Evolutionary conservation across 2,113 vertebrate species (phyloP).

Genomic region (Rhabdomys dilectus): DNA sequence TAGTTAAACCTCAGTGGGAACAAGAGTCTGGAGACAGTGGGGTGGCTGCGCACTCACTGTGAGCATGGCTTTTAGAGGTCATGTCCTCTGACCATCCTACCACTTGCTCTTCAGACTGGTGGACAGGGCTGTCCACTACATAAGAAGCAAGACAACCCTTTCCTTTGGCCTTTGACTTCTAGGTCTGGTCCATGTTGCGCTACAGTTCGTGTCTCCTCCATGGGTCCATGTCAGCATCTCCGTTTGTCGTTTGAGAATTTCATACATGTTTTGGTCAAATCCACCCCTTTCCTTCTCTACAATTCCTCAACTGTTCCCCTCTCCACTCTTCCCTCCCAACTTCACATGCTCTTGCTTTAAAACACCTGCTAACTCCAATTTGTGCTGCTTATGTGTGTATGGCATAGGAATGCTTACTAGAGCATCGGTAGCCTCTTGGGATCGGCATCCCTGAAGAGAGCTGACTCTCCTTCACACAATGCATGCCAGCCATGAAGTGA

Average conservation of each 20-base stretch:
- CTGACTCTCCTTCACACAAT: fast-evolving
- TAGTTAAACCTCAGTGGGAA: not conserved
- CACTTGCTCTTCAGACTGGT: fast-evolving
- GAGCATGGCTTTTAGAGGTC: not conserved
- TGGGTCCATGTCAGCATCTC: not conserved
- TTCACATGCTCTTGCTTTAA: not conserved
- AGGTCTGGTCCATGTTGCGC: fast-evolving
- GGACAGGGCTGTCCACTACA: fast-evolving
- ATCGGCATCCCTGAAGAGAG: not conserved
- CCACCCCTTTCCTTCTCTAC: not conserved
- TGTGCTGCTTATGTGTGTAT: not conserved
- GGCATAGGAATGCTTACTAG: too few species aligned
- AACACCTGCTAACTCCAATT: not conserved
- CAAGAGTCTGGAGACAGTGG: not conserved
- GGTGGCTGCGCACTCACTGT: not conserved
- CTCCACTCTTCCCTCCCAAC: not conserved
- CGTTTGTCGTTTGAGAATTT: not conserved
- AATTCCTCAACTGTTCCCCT: not conserved
- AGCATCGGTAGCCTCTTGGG: not conserved
- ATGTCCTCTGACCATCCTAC: fast-evolving
- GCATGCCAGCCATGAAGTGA: not conserved
- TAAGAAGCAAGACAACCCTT: not conserved
- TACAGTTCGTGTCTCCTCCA: not conserved
- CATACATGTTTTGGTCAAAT: not conserved
- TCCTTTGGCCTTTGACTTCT: fast-evolving